Evolutionary conservation across 2,113 vertebrate species (phyloP), one percentile per base, ranked within the genome.

Genomic region (Myotis lucifugus): DNA sequence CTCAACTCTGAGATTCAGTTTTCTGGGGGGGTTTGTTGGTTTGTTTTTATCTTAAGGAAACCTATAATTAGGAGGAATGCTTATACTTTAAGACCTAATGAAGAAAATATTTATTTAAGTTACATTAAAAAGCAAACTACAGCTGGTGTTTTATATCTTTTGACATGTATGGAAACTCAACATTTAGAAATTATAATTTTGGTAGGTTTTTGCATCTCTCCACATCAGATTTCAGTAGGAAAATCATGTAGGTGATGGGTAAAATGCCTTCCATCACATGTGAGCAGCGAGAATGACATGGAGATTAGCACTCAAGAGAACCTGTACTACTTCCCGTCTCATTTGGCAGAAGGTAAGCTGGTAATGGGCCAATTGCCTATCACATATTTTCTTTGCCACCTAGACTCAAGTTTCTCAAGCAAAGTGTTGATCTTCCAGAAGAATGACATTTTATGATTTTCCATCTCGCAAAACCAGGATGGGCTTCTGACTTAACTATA

Each of bases 61-160:
- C 5, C 42, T 92, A 37, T 88, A 91, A 82, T 83, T 91, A 76
- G 32, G 7, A 4, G 93, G 82, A 5, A 95, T 81, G 2, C 7
- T 42, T 86, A 11, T 81, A 86, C 4, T 74, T 82, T 61, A 73
- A 66, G 90, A 34, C 15, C 8, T 73, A 69, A 54, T 87, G 64
- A 96, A 86, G 32, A 95, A 82, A 85, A 23, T 29, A 23, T 50
- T 85, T 95, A 84, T 79, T 74, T 83, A 67, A 27, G 93, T 91
- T 32, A 69, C 34, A 87, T 82, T 93, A 46, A 90, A 92, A 88
- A 88, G 8, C 12, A 93, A 95, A 95, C 64, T 76, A 1, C 0
- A 83, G 4, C 56, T 48, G 78, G 27, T 85, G 6, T 70, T 21
- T 72, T 52, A 6, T n/a, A 78, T 77, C n/a, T 88, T 81, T 85